Base-by-base conservation (phyloP, 2,888 invertebrate genomes). In the Campaea margaritaria region DNA sequence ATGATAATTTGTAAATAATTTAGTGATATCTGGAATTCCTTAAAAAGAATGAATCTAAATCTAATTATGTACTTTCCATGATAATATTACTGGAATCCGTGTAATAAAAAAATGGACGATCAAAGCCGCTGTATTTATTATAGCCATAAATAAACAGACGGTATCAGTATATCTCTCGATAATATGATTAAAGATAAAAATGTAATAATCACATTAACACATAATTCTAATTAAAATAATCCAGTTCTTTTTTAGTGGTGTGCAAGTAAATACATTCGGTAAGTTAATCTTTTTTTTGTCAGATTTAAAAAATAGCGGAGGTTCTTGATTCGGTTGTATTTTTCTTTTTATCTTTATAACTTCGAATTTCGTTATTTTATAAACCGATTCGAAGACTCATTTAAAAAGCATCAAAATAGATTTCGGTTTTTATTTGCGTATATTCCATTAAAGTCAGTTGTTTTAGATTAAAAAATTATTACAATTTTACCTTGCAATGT, bases 211-310 rank as follows among this genome's bases (percentile, higher is more conserved):
- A 13, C 14, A n/a, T 43, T 43, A 61, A 38, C 14, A 12, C 39
- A 2, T 47, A 61, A 43, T 38, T 44, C 12, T 49, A 51, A 51
- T 56, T 47, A 52, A 56, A 50, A 38, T 65, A 61, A 65, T 64
- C 60, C 62, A 77, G 72, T 77, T 55, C 28, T 28, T 60, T 27
- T 58, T 36, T 58, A 48, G 66, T 69, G 54, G 70, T 73, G 73
- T 62, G 43, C 63, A 56, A 52, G 78, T 75, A 65, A 77, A 78
- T 78, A 78, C 79, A 71, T 67, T 47, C 44, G 61, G 68, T 65
- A 62, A 72, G 78, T 75, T 14, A 64, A 69, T 67, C 1, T n/a
- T 13, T 21, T 21, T 21, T 21, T 3, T 21, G 21, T 21, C 21
- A 21, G 21, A 21, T 21, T 21, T 21, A 21, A 21, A 21, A 3